A percentile compares a stretch with the other conserved stretches of the same genome.
Conservation (phyloP, 2,888 invertebrate species). For the Corythucha ciliata region DNA sequence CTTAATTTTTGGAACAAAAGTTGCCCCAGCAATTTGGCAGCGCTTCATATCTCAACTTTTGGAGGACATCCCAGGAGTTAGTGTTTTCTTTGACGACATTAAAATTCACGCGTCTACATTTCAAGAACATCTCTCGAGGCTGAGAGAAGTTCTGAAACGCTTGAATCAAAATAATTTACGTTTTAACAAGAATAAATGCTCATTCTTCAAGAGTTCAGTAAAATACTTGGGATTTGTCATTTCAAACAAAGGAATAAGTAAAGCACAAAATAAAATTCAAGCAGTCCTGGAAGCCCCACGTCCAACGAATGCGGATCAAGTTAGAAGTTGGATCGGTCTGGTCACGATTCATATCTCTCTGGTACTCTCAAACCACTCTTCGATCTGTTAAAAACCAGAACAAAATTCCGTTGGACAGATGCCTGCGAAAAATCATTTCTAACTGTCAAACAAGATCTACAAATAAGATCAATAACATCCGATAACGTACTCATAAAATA, state of each 20-base stretch:
- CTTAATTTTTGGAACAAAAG: not conserved
- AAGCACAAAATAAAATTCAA: constrained; percentile 5
- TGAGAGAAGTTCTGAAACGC: not conserved
- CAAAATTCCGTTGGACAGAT: not conserved
- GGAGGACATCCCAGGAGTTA: not conserved
- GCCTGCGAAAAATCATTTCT: not conserved
- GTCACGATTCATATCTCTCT: not conserved
- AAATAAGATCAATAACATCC: too few relatives aligned
- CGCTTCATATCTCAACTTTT: not conserved
- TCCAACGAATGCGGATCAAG: not conserved
- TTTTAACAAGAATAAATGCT: constrained; percentile 5
- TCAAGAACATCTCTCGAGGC: not conserved
- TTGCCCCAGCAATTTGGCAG: constrained; percentile 10
- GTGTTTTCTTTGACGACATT: not conserved
- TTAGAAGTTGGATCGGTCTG: constrained; percentile 3
- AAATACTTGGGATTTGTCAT: constrained; percentile 6
- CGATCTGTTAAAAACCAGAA: too few relatives aligned
- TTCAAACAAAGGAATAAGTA: not conserved
- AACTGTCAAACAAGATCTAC: not conserved
- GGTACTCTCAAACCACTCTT: too few relatives aligned
- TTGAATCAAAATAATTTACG: not conserved
- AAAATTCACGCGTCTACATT: not conserved
- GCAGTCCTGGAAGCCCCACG: constrained; percentile 3
- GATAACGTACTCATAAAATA: constrained; percentile 21
- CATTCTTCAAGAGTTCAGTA: not conserved